Percentiles rank a stretch among this genome's conserved stretches.
Conservation (phyloP, 2,113 vertebrate genomes). For the Leptodactylus fuscus region DNA sequence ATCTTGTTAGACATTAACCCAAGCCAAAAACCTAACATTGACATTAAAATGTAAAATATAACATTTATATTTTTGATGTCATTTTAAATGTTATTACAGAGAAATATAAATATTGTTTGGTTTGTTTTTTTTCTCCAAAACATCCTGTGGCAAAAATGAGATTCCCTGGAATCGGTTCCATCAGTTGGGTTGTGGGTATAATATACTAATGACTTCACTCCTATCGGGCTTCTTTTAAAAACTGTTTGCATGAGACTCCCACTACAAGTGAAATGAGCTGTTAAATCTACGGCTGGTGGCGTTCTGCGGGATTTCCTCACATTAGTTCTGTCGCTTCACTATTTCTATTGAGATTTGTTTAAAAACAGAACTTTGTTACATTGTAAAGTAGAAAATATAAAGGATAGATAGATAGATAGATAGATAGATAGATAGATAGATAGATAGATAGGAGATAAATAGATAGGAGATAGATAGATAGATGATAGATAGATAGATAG, state of each 20-base stretch:
- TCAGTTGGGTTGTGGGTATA: not conserved
- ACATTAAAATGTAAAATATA: no score
- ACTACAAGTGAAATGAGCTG: constrained; percentile 32
- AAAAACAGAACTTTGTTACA: not conserved
- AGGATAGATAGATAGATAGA: no score
- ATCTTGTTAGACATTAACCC: no score
- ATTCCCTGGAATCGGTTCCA: not conserved
- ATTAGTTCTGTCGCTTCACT: not conserved
- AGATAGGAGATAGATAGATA: not conserved
- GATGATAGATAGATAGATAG: not conserved
- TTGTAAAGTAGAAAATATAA: not conserved
- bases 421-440: not conserved
- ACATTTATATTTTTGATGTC: no score
- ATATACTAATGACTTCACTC: constrained; percentile 16
- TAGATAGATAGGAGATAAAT: not conserved
- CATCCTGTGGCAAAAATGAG: not conserved
- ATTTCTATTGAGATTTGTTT: not conserved
- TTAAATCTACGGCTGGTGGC: not conserved
- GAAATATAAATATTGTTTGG: no score
- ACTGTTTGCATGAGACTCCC: constrained; percentile 18
- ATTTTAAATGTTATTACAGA: no score
- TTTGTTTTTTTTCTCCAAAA: no score
- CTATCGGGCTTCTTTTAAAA: not conserved
- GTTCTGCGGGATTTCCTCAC: not conserved
- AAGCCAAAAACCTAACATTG: no score